phyloP scores from a whole-genome alignment of 2,113 vertebrate species.

The Ptilorrhoa leucosticta region DNA sequence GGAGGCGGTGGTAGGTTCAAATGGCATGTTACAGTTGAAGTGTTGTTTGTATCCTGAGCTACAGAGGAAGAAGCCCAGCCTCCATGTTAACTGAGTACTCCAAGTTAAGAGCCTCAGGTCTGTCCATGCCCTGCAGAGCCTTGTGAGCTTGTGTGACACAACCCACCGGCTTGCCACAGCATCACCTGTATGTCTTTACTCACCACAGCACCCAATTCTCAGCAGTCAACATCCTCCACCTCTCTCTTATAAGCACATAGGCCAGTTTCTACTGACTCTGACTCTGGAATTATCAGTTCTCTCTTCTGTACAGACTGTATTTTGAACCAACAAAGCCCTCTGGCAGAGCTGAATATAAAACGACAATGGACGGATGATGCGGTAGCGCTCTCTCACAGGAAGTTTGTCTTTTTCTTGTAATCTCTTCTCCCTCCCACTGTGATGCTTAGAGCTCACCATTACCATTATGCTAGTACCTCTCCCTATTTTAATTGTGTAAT shows the following conservation, averaged over 20 bases:
- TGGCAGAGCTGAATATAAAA: neutral
- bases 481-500: neutral
- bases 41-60: neutral
- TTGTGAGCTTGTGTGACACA: neutral
- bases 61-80: neutral
- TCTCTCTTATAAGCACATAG: neutral
- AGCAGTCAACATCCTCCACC: neutral
- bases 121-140: neutral
- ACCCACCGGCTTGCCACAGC: neutral
- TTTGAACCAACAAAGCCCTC: slow-evolving; percentile 25
- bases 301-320: neutral
- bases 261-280: neutral
- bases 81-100: neutral
- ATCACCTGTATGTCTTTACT: neutral
- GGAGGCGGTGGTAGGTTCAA: neutral
- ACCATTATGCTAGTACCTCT: neutral
- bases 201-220: neutral
- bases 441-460: neutral
- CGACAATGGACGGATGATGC: neutral
- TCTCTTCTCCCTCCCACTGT: neutral
- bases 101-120: neutral
- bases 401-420: slow-evolving; percentile 8
- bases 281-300: neutral
- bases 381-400: neutral
- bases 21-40: neutral